Percentiles rank a stretch among this genome's conserved stretches.
Evolutionary conservation across 2,797 vertebrate genomes (phyloP).

Genomic region (Acridotheres tristis): DNA sequence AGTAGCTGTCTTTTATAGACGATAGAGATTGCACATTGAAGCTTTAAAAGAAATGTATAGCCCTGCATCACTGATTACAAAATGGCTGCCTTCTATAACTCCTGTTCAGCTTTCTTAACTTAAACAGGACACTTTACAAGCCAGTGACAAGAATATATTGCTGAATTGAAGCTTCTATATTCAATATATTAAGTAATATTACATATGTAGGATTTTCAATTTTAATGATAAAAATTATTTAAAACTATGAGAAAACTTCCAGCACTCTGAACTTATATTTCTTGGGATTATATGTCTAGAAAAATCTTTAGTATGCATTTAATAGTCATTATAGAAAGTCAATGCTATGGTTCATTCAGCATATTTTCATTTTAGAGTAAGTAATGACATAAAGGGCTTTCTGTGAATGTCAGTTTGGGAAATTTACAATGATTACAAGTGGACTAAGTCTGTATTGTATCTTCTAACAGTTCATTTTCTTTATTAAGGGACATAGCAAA

Average conservation of each 20-base stretch:
- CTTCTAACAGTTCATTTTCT: not conserved
- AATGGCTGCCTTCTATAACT: not conserved
- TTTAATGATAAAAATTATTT: not conserved
- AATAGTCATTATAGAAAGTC: not conserved
- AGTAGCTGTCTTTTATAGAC: not conserved
- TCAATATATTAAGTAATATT: not conserved
- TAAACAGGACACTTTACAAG: not conserved
- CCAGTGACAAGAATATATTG: not conserved
- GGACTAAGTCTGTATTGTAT: not conserved
- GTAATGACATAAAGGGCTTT: not conserved
- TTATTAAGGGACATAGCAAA: not conserved
- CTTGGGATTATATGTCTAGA: not conserved
- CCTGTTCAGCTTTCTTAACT: not conserved
- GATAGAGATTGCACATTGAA: not conserved
- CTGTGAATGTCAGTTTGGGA: not conserved
- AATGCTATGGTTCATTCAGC: not conserved
- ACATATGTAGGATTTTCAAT: not conserved
- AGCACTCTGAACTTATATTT: not conserved
- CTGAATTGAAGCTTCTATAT: not conserved
- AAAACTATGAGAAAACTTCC: not conserved
- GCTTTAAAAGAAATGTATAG: not conserved
- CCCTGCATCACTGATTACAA: not conserved
- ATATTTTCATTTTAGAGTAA: not conserved
- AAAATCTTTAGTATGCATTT: not conserved
- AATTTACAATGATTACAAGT: not conserved